Conservation (phyloP, 2,888 invertebrate genomes). For the Ceramica pisi region DNA sequence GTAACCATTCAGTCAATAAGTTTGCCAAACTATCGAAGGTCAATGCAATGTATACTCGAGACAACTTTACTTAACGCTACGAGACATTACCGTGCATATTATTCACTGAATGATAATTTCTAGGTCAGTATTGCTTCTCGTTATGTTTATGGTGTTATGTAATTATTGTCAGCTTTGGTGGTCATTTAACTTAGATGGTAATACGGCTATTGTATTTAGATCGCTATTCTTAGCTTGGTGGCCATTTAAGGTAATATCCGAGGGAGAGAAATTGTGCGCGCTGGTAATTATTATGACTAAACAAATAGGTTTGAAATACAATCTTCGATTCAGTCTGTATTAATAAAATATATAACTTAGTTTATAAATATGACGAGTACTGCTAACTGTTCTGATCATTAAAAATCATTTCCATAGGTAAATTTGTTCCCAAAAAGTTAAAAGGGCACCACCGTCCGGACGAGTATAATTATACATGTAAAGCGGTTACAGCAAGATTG, state of each 20-base stretch:
- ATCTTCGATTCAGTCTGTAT: neutral
- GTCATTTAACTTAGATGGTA: constrained; percentile 59
- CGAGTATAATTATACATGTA: constrained; percentile 13
- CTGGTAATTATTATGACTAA: constrained; percentile 7
- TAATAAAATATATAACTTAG: constrained; percentile 9
- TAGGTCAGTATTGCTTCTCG: constrained; percentile 79
- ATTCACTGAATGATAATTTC: constrained; percentile 83
- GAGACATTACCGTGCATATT: constrained; percentile 79
- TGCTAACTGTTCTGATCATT: constrained; percentile 1
- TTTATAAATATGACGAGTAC: constrained; percentile 6
- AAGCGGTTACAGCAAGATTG: constrained; percentile 50
- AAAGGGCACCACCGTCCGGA: constrained; percentile 28
- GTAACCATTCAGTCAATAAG: constrained; percentile 88
- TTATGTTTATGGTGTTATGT: constrained; percentile 75
- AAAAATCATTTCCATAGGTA: neutral
- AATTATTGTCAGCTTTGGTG: constrained; percentile 63
- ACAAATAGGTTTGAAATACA: constrained; percentile 12
- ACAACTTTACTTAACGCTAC: constrained; percentile 83
- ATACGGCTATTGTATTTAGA: constrained; percentile 52
- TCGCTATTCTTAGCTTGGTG: constrained; percentile 21
- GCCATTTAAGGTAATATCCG: constrained; percentile 33
- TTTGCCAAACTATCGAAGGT: constrained; percentile 89
- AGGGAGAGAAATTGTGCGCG: constrained; percentile 33
- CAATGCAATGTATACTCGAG: constrained; percentile 84
- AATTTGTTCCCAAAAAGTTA: constrained; percentile 1